Evolutionary conservation across 2,888 invertebrate genomes (phyloP).

Genomic region (Andrena dorsata): DNA sequence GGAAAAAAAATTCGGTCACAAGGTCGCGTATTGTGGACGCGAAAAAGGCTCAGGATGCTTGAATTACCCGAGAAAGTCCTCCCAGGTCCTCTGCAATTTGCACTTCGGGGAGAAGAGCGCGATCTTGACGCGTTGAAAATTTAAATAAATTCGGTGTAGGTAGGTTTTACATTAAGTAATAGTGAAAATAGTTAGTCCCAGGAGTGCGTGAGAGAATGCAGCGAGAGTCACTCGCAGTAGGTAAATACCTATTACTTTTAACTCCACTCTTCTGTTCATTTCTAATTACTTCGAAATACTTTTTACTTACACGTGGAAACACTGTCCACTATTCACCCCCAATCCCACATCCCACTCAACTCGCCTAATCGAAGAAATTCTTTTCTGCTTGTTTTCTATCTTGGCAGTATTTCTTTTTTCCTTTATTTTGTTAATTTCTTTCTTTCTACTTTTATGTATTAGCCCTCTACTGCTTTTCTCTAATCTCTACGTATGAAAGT

Average conservation of each 20-base stretch:
- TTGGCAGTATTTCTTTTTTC: neutral
- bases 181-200: neutral
- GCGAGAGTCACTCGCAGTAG: neutral
- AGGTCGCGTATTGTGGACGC: conserved; percentile 27
- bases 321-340: neutral
- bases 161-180: neutral
- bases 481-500: too few species aligned
- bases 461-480: neutral
- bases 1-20: conserved; percentile 51
- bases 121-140: neutral
- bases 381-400: neutral
- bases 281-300: neutral
- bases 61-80: neutral
- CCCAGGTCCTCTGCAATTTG: neutral
- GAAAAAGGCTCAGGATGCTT: neutral
- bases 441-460: neutral
- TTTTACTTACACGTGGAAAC: neutral
- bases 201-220: neutral
- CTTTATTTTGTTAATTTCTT: neutral
- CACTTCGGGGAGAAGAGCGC: neutral
- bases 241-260: neutral
- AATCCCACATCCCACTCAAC: neutral
- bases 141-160: neutral
- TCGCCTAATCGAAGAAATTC: neutral
- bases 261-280: neutral